Base-by-base conservation (phyloP, 53 echinoderm and acorn worm species). In the Stichopus horrens region DNA sequence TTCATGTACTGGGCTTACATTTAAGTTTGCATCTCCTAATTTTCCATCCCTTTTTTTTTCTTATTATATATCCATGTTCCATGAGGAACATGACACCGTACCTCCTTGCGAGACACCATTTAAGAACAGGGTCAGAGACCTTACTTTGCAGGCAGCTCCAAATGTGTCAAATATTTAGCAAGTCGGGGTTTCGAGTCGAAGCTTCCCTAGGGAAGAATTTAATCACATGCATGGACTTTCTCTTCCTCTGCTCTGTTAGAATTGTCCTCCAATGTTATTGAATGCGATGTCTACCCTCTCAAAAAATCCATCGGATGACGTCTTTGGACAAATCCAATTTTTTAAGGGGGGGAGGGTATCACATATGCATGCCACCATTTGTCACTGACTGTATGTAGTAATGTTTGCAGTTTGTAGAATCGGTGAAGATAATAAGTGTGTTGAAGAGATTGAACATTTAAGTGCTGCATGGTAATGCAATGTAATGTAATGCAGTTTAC, bases 121-220 rank as follows among this genome's bases (percentile, higher is more conserved):
- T 55, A 37, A 53, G 79, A 79, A 79, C 18, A 19, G 79, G 79
- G 79, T 79, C 79, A 19, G 54, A 37, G 55, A 79, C 56, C 52
- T 79, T 79, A 79, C 52, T 79, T 6, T 9, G 53, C 37, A 37
- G 37, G 37, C 37, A 37, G 16, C 14, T 18, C 0, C 5, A 53
- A 79, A 79, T 79, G 79, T 79, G 79, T 79, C 79, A 53, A 53
- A 79, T 79, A 79, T 54, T 79, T 79, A 37, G 37, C 37, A 2
- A 37, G 79, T 53, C 79, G 53, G 79, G 53, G 52, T 1, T 52
- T 79, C 53, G 79, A 79, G 52, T 79, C 53, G 79, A 13, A 51
- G 79, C 52, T 79, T 79, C 79, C 54, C 79, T 9, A 55, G 55
- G 56, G 79, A 79, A 54, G 79, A 79, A 79, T 55, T 5, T 19